A percentile compares a stretch with the other conserved stretches of the same genome.
phyloP scores from a whole-genome alignment of 2,113 vertebrate genomes.

The Psammodynastes pulverulentus region DNA sequence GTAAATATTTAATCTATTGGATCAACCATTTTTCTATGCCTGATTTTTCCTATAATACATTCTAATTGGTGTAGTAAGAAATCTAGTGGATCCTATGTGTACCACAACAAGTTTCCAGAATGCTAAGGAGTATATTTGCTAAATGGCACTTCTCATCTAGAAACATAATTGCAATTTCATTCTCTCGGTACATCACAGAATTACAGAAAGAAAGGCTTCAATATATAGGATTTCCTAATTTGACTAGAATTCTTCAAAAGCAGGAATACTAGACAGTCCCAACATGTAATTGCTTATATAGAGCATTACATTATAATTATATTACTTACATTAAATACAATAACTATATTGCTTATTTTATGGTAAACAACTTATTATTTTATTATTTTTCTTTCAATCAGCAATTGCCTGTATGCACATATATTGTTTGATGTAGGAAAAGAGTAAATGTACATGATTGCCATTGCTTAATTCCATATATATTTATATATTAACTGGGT shows the following conservation, averaged over 20 bases:
- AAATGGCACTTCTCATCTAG: neutral
- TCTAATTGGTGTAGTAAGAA: neutral
- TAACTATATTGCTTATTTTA: neutral
- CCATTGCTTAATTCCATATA: neutral
- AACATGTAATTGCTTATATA: neutral
- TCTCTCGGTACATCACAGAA: neutral
- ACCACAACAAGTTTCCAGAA: neutral
- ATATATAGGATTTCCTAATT: neutral
- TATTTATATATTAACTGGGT: neutral
- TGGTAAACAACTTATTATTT: neutral
- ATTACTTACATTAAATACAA: neutral
- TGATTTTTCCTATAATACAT: neutral
- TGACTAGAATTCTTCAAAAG: neutral
- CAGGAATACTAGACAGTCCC: neutral
- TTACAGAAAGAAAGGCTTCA: neutral
- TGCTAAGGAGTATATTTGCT: neutral
- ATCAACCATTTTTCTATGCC: neutral
- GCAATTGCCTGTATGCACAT: neutral
- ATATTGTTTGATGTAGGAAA: neutral
- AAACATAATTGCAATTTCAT: neutral
- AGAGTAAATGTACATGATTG: neutral
- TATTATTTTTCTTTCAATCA: neutral
- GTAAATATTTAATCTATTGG: conserved; percentile 8
- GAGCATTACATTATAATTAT: neutral
- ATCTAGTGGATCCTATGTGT: neutral